A percentile compares a stretch with the other conserved stretches of the same genome.
Conservation (phyloP, 2,797 vertebrate species). For the Heliangelus exortis region DNA sequence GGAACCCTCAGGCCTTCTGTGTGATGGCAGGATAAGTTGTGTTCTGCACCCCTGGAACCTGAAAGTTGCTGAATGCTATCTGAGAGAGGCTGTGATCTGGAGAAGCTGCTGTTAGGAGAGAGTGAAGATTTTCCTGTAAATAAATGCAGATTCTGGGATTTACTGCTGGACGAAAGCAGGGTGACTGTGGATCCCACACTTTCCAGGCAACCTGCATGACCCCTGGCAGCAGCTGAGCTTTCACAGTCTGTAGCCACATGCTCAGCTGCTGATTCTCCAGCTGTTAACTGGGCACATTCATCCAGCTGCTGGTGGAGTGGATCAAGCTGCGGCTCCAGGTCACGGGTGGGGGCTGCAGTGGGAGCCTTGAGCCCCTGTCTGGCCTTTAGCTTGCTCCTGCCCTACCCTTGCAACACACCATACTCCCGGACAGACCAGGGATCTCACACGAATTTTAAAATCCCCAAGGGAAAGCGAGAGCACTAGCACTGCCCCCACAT, state of each 20-base stretch:
- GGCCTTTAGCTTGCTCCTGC: not conserved
- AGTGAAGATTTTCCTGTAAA: not conserved
- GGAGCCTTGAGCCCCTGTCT: not conserved
- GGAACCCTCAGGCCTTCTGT: not conserved
- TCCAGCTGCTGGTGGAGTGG: not conserved
- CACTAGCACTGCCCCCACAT: not conserved
- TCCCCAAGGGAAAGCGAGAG: not conserved
- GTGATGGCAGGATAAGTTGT: rapidly evolving
- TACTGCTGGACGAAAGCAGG: not conserved
- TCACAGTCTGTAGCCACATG: not conserved
- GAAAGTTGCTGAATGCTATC: not conserved
- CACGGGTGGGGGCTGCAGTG: not conserved
- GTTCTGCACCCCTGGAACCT: not conserved
- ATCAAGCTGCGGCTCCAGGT: not conserved
- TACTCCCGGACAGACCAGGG: rapidly evolving
- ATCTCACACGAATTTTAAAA: not conserved
- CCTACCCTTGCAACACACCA: not conserved
- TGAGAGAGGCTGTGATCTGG: not conserved
- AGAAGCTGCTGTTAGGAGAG: not conserved
- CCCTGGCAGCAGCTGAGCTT: not conserved
- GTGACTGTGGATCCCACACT: not conserved
- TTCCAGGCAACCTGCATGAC: not conserved
- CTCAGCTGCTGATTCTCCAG: not conserved
- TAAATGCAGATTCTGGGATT: not conserved
- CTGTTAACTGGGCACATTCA: not conserved